These are phyloP conservation scores for Tinea trinotella DNA, from an alignment of 2,888 invertebrate species.

Conservation along the genomic window DNA sequence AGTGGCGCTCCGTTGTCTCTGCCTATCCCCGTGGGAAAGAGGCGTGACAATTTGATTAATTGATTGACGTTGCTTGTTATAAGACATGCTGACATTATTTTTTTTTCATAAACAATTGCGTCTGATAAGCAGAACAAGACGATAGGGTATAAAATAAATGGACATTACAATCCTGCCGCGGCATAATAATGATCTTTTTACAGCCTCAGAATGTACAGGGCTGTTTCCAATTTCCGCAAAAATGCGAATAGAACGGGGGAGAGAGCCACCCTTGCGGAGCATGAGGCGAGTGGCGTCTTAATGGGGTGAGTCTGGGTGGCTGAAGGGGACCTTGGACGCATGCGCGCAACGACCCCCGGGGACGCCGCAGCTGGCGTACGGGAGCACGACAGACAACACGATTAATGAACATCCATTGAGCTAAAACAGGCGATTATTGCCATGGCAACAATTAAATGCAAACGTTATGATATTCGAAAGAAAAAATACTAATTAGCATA, in stretches of 20 bases:
- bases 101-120: not conserved
- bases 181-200: conserved; percentile 11
- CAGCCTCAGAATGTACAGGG: conserved; percentile 24
- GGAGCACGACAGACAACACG: conserved; percentile 31
- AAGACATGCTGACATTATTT: not conserved
- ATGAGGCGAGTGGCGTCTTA: conserved; percentile 1
- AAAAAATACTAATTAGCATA: not conserved
- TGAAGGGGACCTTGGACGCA: conserved; percentile 36
- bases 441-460: conserved; percentile 25
- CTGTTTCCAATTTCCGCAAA: conserved; percentile 63
- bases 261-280: conserved; percentile 19
- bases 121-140: not conserved
- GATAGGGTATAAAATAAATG: not conserved
- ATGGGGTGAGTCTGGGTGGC: conserved; percentile 26
- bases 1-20: too few relatives aligned
- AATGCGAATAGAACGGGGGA: conserved; percentile 48
- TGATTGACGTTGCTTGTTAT: not conserved
- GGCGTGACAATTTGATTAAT: too few relatives aligned
- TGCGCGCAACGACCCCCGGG: conserved; percentile 46
- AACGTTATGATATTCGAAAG: not conserved
- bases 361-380: conserved; percentile 29
- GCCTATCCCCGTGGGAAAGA: too few relatives aligned
- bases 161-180: not conserved
- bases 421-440: conserved; percentile 42
- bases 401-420: conserved; percentile 60